Base-by-base conservation (phyloP, 2,113 vertebrate genomes). In the Antigone vipio region DNA sequence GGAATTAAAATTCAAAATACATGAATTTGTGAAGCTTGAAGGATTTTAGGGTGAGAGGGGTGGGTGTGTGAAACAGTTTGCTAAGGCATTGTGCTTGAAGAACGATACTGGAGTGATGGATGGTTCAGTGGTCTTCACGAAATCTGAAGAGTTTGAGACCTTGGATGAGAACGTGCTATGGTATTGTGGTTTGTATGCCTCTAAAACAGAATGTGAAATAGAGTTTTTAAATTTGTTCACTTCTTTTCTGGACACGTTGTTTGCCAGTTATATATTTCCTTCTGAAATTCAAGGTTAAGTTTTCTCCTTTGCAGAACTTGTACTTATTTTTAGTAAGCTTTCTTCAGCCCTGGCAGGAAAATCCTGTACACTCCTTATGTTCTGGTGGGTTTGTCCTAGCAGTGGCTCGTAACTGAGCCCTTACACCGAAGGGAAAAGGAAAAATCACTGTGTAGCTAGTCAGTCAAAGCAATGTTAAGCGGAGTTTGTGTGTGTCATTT, bases 211-310 rank as follows among this genome's bases (percentile, higher is more conserved):
- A 23, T 34, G 10, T 19, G 18, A 88, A 63, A 55, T 32, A 9
- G 0, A n/a, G 2, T 19, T 53, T 8, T 10, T 15, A 45, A 42
- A 45, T 2, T 17, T 2, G 3, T 59, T 76, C 7, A 4, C 35
- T 55, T 15, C 23, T 40, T 64, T 83, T 55, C 47, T 67, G 24
- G 8, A 35, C 18, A 6, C 7, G 52, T 62, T 3, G 0, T 22
- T 40, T 76, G 29, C 35, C 10, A 2, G 49, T 45, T 50, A 19
- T 17, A 5, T 3, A 3, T 35, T 67, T 56, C 18, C 11, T 40
- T 42, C 22, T 62, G 49, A 50, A 77, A 58, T 53, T 47, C 21
- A 53, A 68, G 42, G 42, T 29, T 34, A 22, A 40, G 6, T 58
- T 17, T 35, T 71, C 29, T 76, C 6, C 26, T 60, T 59, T 34